Percentiles rank a stretch among this genome's conserved stretches.
These are phyloP conservation scores for Limanda limanda DNA, from an alignment of 2,113 vertebrate species.

Conservation along the genomic window DNA sequence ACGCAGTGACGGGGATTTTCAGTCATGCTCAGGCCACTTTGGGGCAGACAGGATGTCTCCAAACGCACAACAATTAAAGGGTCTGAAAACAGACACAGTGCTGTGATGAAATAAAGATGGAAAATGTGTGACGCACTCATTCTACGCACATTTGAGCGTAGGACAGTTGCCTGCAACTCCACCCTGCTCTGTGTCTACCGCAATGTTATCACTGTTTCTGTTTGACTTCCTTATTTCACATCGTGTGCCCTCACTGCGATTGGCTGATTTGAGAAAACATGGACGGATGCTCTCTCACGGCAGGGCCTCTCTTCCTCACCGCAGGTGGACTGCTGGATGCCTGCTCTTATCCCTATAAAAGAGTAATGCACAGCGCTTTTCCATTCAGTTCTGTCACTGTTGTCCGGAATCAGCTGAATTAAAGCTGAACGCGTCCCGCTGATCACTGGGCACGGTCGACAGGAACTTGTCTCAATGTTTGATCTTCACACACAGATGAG, in stretches of 20 bases:
- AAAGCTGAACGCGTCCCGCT: conserved; percentile 30
- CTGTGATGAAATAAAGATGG: background rate
- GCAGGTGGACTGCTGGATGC: conserved; percentile 33
- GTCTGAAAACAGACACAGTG: background rate
- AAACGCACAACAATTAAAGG: background rate
- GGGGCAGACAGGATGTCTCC: conserved; percentile 11
- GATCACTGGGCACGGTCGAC: conserved; percentile 9
- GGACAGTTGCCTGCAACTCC: conserved; percentile 9
- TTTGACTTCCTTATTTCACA: background rate
- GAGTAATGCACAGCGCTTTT: conserved; percentile 11
- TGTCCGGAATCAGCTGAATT: conserved; percentile 27
- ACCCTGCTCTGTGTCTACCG: background rate
- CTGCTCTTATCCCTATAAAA: conserved; percentile 33
- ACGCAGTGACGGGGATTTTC: background rate
- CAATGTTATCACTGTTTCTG: background rate
- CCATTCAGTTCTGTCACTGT: conserved; percentile 19
- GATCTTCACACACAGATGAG: conserved; percentile 31
- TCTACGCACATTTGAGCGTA: background rate
- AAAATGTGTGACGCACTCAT: conserved; percentile 6
- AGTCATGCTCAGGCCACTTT: background rate
- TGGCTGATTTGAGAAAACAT: conserved; percentile 27
- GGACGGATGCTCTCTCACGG: conserved; percentile 26
- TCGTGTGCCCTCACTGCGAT: background rate
- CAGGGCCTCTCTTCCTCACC: conserved; percentile 18
- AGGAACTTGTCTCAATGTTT: conserved; percentile 43